These are phyloP conservation scores for Heteromyza rotundicornis DNA, from an alignment of 2,888 invertebrate species.

Conservation along the genomic window DNA sequence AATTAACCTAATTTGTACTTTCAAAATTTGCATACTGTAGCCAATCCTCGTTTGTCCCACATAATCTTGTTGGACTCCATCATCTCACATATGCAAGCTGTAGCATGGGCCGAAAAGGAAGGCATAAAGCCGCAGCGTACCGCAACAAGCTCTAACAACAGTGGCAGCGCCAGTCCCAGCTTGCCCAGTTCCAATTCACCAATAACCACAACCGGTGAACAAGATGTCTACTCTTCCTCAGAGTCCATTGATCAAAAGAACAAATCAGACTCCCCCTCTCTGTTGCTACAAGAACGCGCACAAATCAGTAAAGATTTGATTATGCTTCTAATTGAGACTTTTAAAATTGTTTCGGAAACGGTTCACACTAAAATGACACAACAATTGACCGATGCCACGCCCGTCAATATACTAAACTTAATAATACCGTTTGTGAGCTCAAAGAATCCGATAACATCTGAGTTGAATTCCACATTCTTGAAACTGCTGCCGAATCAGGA, in stretches of 20 bases:
- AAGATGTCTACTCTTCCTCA: slow-evolving; percentile 44
- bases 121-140: slow-evolving; percentile 50
- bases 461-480: slow-evolving; percentile 57
- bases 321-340: slow-evolving; percentile 51
- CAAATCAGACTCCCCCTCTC: slow-evolving; percentile 33
- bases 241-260: slow-evolving; percentile 49
- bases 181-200: slow-evolving; percentile 29
- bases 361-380: slow-evolving; percentile 57
- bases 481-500: slow-evolving; percentile 58
- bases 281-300: slow-evolving; percentile 42
- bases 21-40: slow-evolving; percentile 29
- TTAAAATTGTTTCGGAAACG: slow-evolving; percentile 51
- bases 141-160: slow-evolving; percentile 37
- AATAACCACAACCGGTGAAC: slow-evolving; percentile 37
- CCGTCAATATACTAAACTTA: slow-evolving; percentile 52
- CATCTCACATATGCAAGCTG: slow-evolving; percentile 59
- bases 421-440: slow-evolving; percentile 59
- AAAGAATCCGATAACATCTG: slow-evolving; percentile 54
- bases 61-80: slow-evolving; percentile 58
- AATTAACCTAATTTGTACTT: background rate
- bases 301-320: slow-evolving; percentile 52
- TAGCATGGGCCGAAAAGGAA: slow-evolving; percentile 58
- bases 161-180: slow-evolving; percentile 32
- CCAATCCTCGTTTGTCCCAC: slow-evolving; percentile 58
- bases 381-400: slow-evolving; percentile 52